Percentiles rank a stretch among this genome's conserved stretches.
Conservation (phyloP, 2,888 invertebrate genomes). For the Candidula unifasciata region DNA sequence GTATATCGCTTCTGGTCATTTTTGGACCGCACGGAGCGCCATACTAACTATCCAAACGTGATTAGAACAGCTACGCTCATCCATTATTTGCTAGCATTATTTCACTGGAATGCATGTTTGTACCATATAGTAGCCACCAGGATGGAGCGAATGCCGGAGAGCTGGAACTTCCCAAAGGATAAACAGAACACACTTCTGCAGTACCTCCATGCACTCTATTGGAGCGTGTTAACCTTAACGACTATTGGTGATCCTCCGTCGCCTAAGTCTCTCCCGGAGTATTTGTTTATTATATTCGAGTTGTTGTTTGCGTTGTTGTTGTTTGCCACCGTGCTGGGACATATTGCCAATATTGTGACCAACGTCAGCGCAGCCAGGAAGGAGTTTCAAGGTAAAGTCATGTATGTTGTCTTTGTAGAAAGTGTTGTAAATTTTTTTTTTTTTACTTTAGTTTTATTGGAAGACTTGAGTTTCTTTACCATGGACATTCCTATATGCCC, state of each 20-base stretch:
- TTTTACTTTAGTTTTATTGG: too few species aligned
- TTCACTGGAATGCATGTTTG: slow-evolving; percentile 99
- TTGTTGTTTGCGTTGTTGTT: slow-evolving; percentile 94
- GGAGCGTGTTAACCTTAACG: slow-evolving; percentile 97
- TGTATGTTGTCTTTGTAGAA: too few species aligned
- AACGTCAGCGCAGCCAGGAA: slow-evolving; percentile 97
- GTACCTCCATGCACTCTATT: slow-evolving; percentile 98
- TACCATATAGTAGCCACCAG: slow-evolving; percentile 85
- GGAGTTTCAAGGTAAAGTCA: slow-evolving; percentile 95
- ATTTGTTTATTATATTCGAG: slow-evolving; percentile 95
- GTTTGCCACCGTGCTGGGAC: slow-evolving; percentile 97
- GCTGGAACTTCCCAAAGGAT: slow-evolving; percentile 70
- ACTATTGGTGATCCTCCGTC: slow-evolving; percentile 95
- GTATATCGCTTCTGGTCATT: slow-evolving; percentile 99
- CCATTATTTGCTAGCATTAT: slow-evolving; percentile 97
- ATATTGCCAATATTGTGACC: slow-evolving; percentile 98
- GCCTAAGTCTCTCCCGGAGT: slow-evolving; percentile 95
- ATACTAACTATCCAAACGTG: slow-evolving; percentile 98
- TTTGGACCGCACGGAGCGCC: slow-evolving; percentile 97
- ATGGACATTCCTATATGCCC: too few species aligned
- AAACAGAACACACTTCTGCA: slow-evolving; percentile 81
- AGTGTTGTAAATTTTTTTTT: too few species aligned
- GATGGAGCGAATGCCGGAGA: slow-evolving; percentile 80
- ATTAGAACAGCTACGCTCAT: slow-evolving; percentile 79
- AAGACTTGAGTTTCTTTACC: too few species aligned